Conservation (phyloP, 2,113 vertebrate species). For the Acanthisitta chloris region DNA sequence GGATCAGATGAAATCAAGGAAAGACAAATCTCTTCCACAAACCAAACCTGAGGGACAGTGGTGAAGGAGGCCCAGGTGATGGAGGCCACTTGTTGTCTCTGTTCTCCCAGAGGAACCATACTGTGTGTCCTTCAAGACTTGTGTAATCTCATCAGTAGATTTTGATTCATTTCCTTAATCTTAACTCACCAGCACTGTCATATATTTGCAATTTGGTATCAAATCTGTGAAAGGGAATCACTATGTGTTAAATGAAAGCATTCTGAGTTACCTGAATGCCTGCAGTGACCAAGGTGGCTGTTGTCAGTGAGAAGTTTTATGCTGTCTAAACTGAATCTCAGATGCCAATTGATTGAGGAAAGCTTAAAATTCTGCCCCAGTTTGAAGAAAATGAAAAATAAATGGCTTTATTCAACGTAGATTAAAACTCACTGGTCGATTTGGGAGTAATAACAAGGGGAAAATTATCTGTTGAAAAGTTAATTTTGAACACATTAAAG, state of each 20-base stretch:
- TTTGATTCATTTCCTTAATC: neutral
- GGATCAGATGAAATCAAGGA: neutral
- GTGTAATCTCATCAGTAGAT: neutral
- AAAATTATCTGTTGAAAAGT: slow-evolving; percentile 59
- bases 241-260: neutral
- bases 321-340: neutral
- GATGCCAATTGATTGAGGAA: slow-evolving; percentile 1
- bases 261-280: neutral
- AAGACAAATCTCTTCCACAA: neutral
- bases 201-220: neutral
- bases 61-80: neutral
- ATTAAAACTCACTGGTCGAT: neutral
- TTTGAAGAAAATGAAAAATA: slow-evolving; percentile 34
- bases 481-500: slow-evolving; percentile 32
- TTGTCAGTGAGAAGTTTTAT: neutral
- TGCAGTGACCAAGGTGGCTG: neutral
- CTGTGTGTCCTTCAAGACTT: neutral
- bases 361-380: neutral
- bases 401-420: slow-evolving; percentile 32
- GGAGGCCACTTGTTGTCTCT: neutral
- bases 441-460: slow-evolving; percentile 18
- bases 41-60: neutral
- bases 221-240: neutral
- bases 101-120: neutral
- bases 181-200: accelerated